Evolutionary conservation across 2,113 vertebrate genomes (phyloP), one percentile per base, ranked within the genome.

Genomic region (Prolemur simus): DNA sequence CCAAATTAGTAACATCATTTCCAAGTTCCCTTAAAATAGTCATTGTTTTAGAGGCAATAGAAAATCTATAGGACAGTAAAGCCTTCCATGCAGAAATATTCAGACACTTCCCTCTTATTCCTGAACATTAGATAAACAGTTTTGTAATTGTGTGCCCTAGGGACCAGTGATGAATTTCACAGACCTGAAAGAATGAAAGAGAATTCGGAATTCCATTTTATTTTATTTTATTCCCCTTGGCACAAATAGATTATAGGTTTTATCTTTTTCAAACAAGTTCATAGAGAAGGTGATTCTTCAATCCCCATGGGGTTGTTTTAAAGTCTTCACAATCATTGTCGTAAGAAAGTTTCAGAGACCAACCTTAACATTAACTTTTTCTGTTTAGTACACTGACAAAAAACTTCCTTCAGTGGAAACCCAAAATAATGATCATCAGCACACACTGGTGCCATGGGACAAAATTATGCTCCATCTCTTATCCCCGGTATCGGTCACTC

Each of bases 1-100:
- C 42, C 82, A 91, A 74, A 93, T 73, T 64, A 78, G 32, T 14
- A 81, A 56, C 66, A 88, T 92, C 87, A 81, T 85, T 94, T 93
- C 69, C 86, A 90, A 85, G 9, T 90, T 89, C 12, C 69, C 45
- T 76, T 86, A 84, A 82, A 47, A 93, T 58, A 10, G 7, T 2
- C 32, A 63, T 13, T 85, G 29, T 3, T 93, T 81, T 45, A 66
- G 15, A 95, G 64, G 17, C 52, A 54, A 58, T 52, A 58, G 18
- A 14, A 81, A 78, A 25, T 83, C 52, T 69, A 56, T 52, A 54
- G 23, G 17, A 49, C 49, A 60, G 12, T 32, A 84, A 89, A 86
- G 2, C 42, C 81, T 73, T 89, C 12, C 49, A 85, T 17, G 15
- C 1, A 81, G 25, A 87, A 77, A 29, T 29, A 47, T 32, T 3